A percentile compares a stretch with the other conserved stretches of the same genome.
phyloP scores from a whole-genome alignment of 1,140 invertebrate genomes.

The Achatina immaculata region DNA sequence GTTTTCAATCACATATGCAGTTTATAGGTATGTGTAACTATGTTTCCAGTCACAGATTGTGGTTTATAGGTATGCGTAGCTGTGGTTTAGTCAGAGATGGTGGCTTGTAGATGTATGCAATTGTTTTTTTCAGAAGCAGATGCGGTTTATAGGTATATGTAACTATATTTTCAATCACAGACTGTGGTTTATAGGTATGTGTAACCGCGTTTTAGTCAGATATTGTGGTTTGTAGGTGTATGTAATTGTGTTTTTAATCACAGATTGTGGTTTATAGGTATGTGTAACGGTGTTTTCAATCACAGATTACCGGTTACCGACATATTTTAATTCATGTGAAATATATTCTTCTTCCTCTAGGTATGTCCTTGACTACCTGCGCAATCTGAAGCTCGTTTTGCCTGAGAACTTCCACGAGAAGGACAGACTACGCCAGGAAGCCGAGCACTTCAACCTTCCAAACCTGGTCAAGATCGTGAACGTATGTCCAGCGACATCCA shows the following conservation, averaged over 20 bases:
- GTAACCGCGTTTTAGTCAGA: too few species aligned
- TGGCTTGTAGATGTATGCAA: too few species aligned
- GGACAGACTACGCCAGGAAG: slow-evolving; percentile 89
- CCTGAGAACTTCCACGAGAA: slow-evolving; percentile 96
- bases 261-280: neutral
- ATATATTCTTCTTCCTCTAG: neutral
- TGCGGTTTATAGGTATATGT: too few species aligned
- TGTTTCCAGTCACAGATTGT: too few species aligned
- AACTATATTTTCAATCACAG: too few species aligned
- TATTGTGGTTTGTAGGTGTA: too few species aligned
- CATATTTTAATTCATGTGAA: neutral
- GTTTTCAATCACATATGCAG: too few species aligned
- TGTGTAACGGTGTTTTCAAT: neutral
- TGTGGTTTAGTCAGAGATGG: too few species aligned
- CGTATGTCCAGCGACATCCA: neutral
- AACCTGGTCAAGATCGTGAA: slow-evolving; percentile 61
- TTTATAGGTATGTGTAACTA: too few species aligned
- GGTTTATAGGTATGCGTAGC: too few species aligned
- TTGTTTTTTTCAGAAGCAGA: too few species aligned
- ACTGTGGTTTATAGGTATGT: too few species aligned
- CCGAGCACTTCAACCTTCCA: slow-evolving; percentile 84
- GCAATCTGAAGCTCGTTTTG: slow-evolving; percentile 88
- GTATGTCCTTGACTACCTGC: slow-evolving; percentile 94
- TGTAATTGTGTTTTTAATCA: neutral
- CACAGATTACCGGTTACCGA: neutral